Base-by-base conservation (phyloP, 1,140 invertebrate species). In the Drosophila leontia region DNA sequence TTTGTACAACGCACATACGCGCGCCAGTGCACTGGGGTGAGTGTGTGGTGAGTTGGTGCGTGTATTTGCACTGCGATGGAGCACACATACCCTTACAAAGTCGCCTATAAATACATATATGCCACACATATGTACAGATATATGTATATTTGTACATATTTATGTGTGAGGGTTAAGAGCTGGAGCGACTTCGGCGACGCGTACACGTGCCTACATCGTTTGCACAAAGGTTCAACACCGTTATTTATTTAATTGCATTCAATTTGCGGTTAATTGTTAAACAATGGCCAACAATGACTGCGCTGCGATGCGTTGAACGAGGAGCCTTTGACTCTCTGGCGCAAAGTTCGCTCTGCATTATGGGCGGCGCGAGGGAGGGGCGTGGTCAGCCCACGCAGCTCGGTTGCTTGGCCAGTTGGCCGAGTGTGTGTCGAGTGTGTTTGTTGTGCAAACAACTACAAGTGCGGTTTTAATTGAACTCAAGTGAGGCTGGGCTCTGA, bases 201-300 rank as follows among this genome's bases (percentile, higher is more conserved):
- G 42, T 70, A 82, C 76, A 72, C 53, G 53, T 70, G 75, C 82
- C 77, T 84, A 88, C 80, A 67, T 61, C 71, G 64, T 87, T 87
- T 87, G 86, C 84, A 80, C 65, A 88, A 85, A 82, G 85, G 81
- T 90, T 79, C 81, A 88, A 88, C 85, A 81, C 85, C 76, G 85
- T 90, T 88, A 90, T 88, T 88, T 88, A 90, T 88, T 88, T 88
- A 90, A 88, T 88, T 88, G 85, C 85, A 88, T 88, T 88, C 85
- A 90, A 88, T 88, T 88, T 88, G 85, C 78, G 85, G 85, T 90
- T 88, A 88, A 88, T 88, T 88, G 85, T 88, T 88, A 88, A 88
- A 88, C 81, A 90, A 88, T 90, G 68, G 59, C 39, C 75, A 53
- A 61, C 60, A 83, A 81, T 65, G 74, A 75, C 60, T 75, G 63